A percentile compares a stretch with the other conserved stretches of the same genome.
phyloP scores from a whole-genome alignment of 1,140 invertebrate genomes.

The Sminthurides bifidus region DNA sequence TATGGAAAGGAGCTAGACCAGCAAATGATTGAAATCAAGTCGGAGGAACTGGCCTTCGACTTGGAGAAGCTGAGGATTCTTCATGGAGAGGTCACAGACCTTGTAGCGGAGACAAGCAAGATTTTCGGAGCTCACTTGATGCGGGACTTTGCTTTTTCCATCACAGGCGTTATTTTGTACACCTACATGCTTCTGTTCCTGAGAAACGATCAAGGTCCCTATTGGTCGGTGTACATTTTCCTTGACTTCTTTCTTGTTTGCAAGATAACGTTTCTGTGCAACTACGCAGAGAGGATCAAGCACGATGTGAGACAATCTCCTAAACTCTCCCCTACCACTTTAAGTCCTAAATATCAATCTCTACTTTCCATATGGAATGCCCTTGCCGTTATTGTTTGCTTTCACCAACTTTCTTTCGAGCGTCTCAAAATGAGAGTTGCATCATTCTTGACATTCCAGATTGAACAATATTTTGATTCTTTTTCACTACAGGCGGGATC shows the following conservation, averaged over 20 bases:
- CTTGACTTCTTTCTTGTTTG: slow-evolving; percentile 7
- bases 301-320: not conserved
- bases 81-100: slow-evolving; percentile 9
- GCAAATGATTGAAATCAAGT: not conserved
- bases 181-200: slow-evolving; percentile 16
- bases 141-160: slow-evolving; percentile 12
- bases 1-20: slow-evolving; percentile 19
- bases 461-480: not conserved
- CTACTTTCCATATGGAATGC: no score
- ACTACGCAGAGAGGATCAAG: slow-evolving; percentile 5
- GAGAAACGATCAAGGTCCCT: not conserved
- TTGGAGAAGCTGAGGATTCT: slow-evolving; percentile 23
- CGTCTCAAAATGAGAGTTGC: no score
- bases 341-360: no score
- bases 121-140: slow-evolving; percentile 22
- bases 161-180: slow-evolving; percentile 12
- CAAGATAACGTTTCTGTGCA: slow-evolving; percentile 7
- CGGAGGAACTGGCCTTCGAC: not conserved
- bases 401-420: no score
- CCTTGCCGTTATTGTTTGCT: no score
- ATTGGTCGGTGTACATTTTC: not conserved
- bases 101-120: slow-evolving; percentile 6
- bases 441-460: no score
- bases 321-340: no score
- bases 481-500: not conserved